Conservation (phyloP, 2,113 vertebrate species). For the Labeo rohita region DNA sequence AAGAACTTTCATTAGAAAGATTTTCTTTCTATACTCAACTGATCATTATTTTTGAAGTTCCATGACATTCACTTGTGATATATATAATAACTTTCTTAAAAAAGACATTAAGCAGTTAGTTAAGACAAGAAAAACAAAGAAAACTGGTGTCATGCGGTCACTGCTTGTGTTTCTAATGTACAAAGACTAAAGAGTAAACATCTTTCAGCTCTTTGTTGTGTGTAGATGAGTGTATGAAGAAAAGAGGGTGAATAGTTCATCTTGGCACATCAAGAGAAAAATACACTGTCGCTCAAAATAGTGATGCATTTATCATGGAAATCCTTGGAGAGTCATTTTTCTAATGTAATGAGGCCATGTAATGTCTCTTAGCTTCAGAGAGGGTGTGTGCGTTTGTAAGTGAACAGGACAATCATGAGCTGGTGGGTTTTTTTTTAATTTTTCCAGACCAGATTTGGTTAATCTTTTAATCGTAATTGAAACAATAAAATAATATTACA, state of each 20-base stretch:
- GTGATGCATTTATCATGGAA: slow-evolving; percentile 24
- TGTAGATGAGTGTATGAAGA: neutral
- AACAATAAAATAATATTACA: slow-evolving; percentile 57
- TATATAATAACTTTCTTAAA: no score
- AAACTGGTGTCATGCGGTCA: neutral
- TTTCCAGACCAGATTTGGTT: slow-evolving; percentile 17
- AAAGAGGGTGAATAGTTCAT: slow-evolving; percentile 21
- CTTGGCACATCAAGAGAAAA: neutral
- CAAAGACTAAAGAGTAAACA: neutral
- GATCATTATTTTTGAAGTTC: no score
- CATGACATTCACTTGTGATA: no score
- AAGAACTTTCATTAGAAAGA: neutral
- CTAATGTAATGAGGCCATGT: slow-evolving; percentile 13
- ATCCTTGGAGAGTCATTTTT: slow-evolving; percentile 2
- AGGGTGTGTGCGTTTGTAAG: neutral
- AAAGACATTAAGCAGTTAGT: neutral
- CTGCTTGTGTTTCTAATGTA: neutral
- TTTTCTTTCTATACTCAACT: no score
- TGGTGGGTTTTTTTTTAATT: neutral
- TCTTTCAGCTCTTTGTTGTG: neutral
- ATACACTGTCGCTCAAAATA: slow-evolving; percentile 18
- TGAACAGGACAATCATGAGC: neutral
- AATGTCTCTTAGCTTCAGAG: slow-evolving; percentile 21
- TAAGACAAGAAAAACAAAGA: neutral
- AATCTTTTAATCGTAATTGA: slow-evolving; percentile 55